Evolutionary conservation across 1,140 invertebrate genomes (phyloP).

Genomic region (Hylaeus anthracinus): DNA sequence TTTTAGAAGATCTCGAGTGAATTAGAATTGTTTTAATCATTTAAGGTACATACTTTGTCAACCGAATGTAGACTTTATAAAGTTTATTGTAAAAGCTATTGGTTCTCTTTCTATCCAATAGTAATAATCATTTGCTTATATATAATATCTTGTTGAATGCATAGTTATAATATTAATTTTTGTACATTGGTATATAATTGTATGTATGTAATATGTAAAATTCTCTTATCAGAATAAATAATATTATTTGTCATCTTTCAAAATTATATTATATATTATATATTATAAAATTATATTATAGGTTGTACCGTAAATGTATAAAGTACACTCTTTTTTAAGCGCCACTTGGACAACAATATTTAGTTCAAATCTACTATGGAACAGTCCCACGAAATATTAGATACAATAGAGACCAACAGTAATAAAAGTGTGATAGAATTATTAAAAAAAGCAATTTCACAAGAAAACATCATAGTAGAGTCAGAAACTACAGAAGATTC

Average conservation of each 20-base stretch:
- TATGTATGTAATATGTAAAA: neutral
- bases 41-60: neutral
- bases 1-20: neutral
- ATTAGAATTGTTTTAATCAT: neutral
- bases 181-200: too few relatives aligned
- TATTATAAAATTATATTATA: neutral
- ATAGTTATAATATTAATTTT: neutral
- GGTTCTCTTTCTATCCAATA: neutral
- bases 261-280: neutral
- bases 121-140: neutral
- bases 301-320: neutral
- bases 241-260: neutral
- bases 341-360: neutral
- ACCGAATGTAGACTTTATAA: neutral
- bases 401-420: slow-evolving; percentile 55
- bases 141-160: neutral
- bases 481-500: slow-evolving; percentile 64
- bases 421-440: slow-evolving; percentile 70
- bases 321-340: slow-evolving; percentile 4
- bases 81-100: neutral
- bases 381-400: slow-evolving; percentile 48
- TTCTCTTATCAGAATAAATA: too few relatives aligned
- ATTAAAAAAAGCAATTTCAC: slow-evolving; percentile 64
- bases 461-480: slow-evolving; percentile 71
- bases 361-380: slow-evolving; percentile 41